Evolutionary conservation across 2,113 vertebrate genomes (phyloP).

Genomic region (Tragelaphus strepsiceros): DNA sequence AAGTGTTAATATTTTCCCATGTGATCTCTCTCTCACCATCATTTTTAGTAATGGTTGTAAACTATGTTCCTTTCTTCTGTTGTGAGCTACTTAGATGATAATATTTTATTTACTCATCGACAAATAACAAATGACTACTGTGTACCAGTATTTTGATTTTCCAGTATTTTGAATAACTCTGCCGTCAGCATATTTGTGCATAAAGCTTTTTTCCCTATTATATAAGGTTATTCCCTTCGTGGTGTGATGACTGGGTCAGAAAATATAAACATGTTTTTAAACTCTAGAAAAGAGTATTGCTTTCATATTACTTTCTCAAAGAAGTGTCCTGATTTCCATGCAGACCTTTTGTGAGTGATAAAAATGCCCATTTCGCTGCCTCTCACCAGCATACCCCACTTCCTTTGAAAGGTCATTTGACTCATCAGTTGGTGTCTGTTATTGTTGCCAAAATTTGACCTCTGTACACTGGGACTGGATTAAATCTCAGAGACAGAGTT

Average conservation of each 20-base stretch:
- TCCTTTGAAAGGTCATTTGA: background rate
- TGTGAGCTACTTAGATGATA: background rate
- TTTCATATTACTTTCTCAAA: background rate
- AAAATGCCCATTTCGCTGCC: background rate
- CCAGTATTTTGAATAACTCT: background rate
- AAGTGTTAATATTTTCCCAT: background rate
- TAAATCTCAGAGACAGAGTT: background rate
- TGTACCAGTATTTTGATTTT: background rate
- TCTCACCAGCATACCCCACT: fast-evolving
- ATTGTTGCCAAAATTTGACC: background rate
- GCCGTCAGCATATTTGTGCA: background rate
- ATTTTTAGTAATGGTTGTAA: background rate
- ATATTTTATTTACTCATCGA: background rate
- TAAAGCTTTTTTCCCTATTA: background rate
- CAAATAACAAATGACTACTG: background rate
- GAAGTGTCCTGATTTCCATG: background rate
- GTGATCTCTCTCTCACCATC: background rate
- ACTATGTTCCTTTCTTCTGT: background rate
- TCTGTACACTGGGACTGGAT: background rate
- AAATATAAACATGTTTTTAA: background rate
- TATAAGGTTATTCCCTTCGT: background rate
- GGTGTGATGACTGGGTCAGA: background rate
- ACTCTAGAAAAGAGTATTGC: background rate
- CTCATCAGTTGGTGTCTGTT: background rate
- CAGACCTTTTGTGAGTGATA: background rate